These are phyloP conservation scores for Corynorhinus townsendii DNA, from an alignment of 2,113 vertebrate species.

Conservation along the genomic window DNA sequence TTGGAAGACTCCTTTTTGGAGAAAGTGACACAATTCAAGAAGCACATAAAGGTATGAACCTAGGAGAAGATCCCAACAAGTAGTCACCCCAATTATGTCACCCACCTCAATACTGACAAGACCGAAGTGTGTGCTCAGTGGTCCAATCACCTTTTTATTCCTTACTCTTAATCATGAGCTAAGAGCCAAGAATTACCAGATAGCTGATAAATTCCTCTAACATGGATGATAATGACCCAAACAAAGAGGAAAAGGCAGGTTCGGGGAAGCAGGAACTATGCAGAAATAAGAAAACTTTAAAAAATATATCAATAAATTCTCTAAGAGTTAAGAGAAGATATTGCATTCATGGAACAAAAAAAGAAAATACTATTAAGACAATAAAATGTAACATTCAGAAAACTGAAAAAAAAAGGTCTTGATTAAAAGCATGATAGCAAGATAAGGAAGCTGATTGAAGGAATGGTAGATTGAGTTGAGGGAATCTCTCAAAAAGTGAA, in stretches of 20 bases:
- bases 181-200: neutral
- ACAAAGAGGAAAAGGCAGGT: neutral
- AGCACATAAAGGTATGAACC: neutral
- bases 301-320: conserved; percentile 4
- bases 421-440: neutral
- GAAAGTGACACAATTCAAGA: neutral
- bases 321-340: neutral
- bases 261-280: neutral
- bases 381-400: neutral
- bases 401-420: neutral
- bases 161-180: neutral
- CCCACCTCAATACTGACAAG: neutral
- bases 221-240: neutral
- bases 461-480: neutral
- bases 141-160: neutral
- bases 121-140: neutral
- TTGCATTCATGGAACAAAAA: neutral
- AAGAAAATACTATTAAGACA: neutral
- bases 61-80: neutral
- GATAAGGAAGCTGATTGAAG: neutral
- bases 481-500: neutral
- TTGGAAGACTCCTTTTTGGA: neutral
- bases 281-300: neutral
- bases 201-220: neutral
- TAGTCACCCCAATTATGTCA: neutral